phyloP scores from a whole-genome alignment of 2,888 invertebrate species.

The Elysia crispata region DNA sequence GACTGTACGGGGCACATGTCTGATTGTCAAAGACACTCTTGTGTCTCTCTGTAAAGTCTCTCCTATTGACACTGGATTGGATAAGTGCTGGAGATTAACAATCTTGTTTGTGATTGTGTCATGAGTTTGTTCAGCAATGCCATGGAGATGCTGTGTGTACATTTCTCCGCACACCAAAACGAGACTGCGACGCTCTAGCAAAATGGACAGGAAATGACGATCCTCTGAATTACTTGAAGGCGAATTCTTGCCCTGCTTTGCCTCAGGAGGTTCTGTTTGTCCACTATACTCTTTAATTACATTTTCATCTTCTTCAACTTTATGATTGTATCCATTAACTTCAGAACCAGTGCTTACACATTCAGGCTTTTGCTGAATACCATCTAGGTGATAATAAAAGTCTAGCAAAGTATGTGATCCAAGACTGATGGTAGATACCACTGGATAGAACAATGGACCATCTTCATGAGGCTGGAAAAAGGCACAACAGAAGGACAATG shows the following conservation, averaged over 20 bases:
- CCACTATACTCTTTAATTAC: background rate
- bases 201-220: slow-evolving; percentile 83
- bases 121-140: slow-evolving; percentile 85
- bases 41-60: slow-evolving; percentile 83
- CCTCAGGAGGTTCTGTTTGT: background rate
- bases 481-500: background rate
- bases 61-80: slow-evolving; percentile 78
- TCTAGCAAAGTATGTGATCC: slow-evolving; percentile 94
- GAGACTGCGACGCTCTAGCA: slow-evolving; percentile 92
- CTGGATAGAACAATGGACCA: slow-evolving; percentile 94
- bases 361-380: background rate
- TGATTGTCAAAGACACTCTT: slow-evolving; percentile 92
- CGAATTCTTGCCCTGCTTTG: background rate
- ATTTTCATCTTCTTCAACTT: background rate
- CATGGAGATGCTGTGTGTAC: slow-evolving; percentile 90
- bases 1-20: slow-evolving; percentile 86
- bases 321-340: background rate
- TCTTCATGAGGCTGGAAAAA: slow-evolving; percentile 89
- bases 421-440: slow-evolving; percentile 93
- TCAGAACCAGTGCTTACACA: background rate
- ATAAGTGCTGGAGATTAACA: slow-evolving; percentile 76
- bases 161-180: slow-evolving; percentile 89
- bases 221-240: slow-evolving; percentile 63
- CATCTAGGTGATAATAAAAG: slow-evolving; percentile 81
- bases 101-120: slow-evolving; percentile 82